Evolutionary conservation across 1,140 invertebrate species (phyloP).

Genomic region (Ceratosolen fusciceps): DNA sequence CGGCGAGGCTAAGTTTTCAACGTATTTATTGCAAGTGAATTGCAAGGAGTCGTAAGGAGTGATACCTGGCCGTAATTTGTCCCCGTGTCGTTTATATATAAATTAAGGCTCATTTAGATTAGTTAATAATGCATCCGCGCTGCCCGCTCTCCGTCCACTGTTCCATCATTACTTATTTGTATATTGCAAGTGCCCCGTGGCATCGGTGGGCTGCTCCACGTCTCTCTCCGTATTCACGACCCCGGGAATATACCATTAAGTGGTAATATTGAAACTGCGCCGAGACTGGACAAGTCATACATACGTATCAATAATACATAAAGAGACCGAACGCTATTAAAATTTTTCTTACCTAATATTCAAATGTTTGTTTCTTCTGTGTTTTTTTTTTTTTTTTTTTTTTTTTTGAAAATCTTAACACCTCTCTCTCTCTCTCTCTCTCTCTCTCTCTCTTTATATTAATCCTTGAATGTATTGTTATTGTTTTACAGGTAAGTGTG

Average conservation of each 20-base stretch:
- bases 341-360: background rate
- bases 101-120: background rate
- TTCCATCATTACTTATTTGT: background rate
- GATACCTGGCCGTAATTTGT: too few species aligned
- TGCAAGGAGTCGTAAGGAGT: too few species aligned
- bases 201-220: background rate
- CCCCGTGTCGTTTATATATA: background rate
- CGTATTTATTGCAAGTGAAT: too few species aligned
- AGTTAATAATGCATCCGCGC: too few species aligned
- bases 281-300: background rate
- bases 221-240: background rate
- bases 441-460: background rate
- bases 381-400: too few species aligned
- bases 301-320: background rate
- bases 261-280: background rate
- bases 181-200: background rate
- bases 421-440: too few species aligned
- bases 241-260: background rate
- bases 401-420: too few species aligned
- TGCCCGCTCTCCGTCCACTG: background rate
- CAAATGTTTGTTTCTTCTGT: too few species aligned
- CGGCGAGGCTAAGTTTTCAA: too few species aligned
- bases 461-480: background rate
- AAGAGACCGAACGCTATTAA: background rate
- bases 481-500: slow-evolving; percentile 44